Base-by-base conservation (phyloP, 2,797 vertebrate genomes). In the Echiichthys vipera region DNA sequence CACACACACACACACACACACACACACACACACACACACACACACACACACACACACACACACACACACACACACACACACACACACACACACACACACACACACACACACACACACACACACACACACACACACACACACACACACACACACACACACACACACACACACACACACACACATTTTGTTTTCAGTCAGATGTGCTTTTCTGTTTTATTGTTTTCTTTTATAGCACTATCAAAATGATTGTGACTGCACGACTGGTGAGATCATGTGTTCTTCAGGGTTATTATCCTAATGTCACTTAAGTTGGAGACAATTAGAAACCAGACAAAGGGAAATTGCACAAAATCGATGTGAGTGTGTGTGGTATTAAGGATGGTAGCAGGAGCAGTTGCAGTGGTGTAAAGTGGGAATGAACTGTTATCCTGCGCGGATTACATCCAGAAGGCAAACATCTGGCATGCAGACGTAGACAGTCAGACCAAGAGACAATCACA, bases 371-470 rank as follows among this genome's bases (percentile, higher is more conserved):
- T 20, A 22, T 55, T 40, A 37, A 57, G 62, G 55, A 24, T 63
- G 78, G 76, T 65, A 56, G 79, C 78, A 27, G 69, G 20, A 68
- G 81, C 78, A 13, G 76, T 79, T 55, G 49, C 66, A 11, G 64
- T 30, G 46, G 74, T n/a, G 72, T 74, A 62, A 80, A 85, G 83
- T 83, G 84, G 72, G 76, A 89, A 73, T 65, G 42, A 85, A 78
- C 73, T 56, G 82, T 77, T 84, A 79, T 87, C 63, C 18, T 53
- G 83, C 82, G 62, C n/a, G 24, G 83, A 90, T 90, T 90, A 86
- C 71, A 83, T 74, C 88, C 86, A 89, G 86, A 83, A 77, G 89
- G 87, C 69, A 77, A 84, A 93, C 89, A 93, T 92, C 89, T 92
- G 91, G 84, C 81, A 32, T 0, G 62, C 85, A 89, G 71, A 85